Evolutionary conservation across 2,888 invertebrate species (phyloP), one percentile per base, ranked within the genome.

Genomic region (Apodemia mormo): DNA sequence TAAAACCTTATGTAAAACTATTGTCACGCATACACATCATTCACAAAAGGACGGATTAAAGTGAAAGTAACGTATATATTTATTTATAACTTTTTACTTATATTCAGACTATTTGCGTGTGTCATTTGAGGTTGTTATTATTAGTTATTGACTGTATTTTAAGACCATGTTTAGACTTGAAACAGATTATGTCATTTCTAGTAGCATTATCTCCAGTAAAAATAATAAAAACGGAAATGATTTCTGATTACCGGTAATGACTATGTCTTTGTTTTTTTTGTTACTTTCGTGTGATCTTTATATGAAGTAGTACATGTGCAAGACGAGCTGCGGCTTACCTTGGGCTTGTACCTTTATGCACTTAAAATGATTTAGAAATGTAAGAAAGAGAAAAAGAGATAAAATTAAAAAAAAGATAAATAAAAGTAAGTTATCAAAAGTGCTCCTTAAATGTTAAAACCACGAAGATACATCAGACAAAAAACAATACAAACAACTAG

Each of bases 331-430:
- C 37, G 5, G 37, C 5, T 37, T 5, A 5, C 5, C 37, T 37
- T 5, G 37, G 37, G 5, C 37, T 37, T 37, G 37, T 37, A 5
- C 37, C 37, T 37, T 37, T 37, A 37, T 4, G 37, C 37, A 37
- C 2, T 5, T n/a, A n/a, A 37, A 61, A 45, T 45, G 61, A 68
- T 43, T 61, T 61, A 2, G 22, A 68, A 61, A 45, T 40, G 49
- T 68, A 68, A 43, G 68, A 40, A 9, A 61, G 22, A 61, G 52
- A 68, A 68, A 68, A 6, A 43, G 68, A 68, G 54, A n/a, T 7
- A 54, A 54, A 54, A 54, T n/a, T n/a, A 54, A n/a, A 54, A 54
- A n/a, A n/a, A n/a, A 3, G 54, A 54, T 54, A 22, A 54, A n/a
- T 54, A 22, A 54, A 54, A n/a, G n/a, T 54, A 54, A 1, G n/a